These are phyloP conservation scores for Euwallacea similis DNA, from an alignment of 1,140 invertebrate species.

Conservation along the genomic window DNA sequence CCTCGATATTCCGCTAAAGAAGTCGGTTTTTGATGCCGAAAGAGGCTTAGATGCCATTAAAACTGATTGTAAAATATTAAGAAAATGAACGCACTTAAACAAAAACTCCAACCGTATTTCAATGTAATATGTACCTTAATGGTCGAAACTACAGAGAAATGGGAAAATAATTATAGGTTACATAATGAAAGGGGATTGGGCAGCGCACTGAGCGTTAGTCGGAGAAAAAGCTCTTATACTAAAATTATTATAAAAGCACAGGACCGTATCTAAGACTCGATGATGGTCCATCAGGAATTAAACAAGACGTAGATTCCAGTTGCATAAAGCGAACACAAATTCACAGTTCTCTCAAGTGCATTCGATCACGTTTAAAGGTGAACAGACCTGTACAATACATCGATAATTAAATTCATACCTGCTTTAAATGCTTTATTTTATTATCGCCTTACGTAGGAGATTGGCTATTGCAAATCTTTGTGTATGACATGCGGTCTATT, in stretches of 20 bases:
- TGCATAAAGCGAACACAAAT: too few relatives aligned
- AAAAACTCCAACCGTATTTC: too few relatives aligned
- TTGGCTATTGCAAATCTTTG: background rate
- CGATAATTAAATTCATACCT: slow-evolving; percentile 34
- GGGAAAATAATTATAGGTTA: slow-evolving; percentile 6
- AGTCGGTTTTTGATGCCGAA: background rate
- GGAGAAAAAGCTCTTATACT: slow-evolving; percentile 1
- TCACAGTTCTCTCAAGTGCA: slow-evolving; percentile 1
- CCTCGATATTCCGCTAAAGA: background rate
- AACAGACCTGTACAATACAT: slow-evolving; percentile 30
- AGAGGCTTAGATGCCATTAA: too few relatives aligned
- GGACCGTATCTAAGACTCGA: too few relatives aligned
- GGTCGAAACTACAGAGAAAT: slow-evolving; percentile 1
- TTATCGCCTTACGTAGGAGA: background rate
- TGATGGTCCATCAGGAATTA: too few relatives aligned
- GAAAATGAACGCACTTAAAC: too few relatives aligned
- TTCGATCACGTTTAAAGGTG: slow-evolving; percentile 33
- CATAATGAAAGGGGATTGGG: background rate
- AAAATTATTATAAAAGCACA: background rate
- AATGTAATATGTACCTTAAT: background rate
- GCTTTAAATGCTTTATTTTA: slow-evolving; percentile 30
- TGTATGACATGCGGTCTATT: too few relatives aligned
- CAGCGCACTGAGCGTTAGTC: background rate
- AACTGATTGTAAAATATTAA: too few relatives aligned
- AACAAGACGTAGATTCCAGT: too few relatives aligned